A percentile compares a stretch with the other conserved stretches of the same genome.
Evolutionary conservation across 2,797 vertebrate genomes (phyloP).

Genomic region (Botia almorhae): DNA sequence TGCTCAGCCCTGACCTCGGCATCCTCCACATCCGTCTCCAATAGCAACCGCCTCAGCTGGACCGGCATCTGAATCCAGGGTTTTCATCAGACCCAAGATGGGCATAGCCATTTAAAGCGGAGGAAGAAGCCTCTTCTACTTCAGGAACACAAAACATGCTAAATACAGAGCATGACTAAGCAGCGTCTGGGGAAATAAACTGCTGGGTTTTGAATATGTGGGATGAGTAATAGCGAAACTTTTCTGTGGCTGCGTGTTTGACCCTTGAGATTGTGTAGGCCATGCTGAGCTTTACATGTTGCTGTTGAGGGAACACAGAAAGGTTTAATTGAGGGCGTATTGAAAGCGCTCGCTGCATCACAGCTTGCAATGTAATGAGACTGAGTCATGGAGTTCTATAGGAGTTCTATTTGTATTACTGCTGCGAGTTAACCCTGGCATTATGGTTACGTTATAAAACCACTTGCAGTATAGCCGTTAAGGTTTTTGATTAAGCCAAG

Average conservation of each 20-base stretch:
- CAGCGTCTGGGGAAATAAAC: conserved; percentile 39
- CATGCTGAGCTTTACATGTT: conserved; percentile 41
- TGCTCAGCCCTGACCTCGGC: neutral
- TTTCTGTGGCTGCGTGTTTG: conserved; percentile 26
- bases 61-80: neutral
- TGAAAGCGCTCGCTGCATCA: conserved; percentile 42
- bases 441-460: conserved; percentile 15
- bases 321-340: conserved; percentile 42
- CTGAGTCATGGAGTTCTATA: conserved; percentile 38
- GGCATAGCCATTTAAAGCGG: neutral
- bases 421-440: conserved; percentile 11
- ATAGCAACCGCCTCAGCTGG: conserved; percentile 17
- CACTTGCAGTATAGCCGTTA: conserved; percentile 1
- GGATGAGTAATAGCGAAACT: conserved; percentile 47
- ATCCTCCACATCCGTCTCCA: conserved; percentile 6
- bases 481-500: neutral
- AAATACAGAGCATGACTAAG: conserved; percentile 43
- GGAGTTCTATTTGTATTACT: conserved; percentile 27
- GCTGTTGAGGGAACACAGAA: conserved; percentile 38
- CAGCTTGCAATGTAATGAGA: conserved; percentile 24
- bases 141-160: conserved; percentile 16
- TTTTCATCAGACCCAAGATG: neutral
- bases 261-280: conserved; percentile 54
- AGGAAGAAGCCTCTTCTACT: conserved; percentile 7
- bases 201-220: conserved; percentile 38